phyloP scores from a whole-genome alignment of 2,888 invertebrate species.

The Ypsolopha scabrella region DNA sequence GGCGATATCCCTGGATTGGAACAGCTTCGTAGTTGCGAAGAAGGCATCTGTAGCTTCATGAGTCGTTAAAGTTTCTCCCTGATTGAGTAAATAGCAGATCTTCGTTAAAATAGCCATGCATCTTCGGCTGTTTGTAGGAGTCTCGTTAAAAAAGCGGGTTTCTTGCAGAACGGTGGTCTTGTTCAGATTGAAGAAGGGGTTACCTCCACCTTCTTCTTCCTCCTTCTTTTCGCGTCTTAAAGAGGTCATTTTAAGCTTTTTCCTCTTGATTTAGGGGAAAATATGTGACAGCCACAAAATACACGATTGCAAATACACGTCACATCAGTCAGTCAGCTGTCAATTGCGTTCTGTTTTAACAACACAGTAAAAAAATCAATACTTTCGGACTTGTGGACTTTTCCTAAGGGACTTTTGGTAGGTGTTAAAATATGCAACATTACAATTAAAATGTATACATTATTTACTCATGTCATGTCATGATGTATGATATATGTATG shows the following conservation, averaged over 20 bases:
- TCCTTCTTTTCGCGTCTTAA: slow-evolving; percentile 95
- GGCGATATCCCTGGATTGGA: slow-evolving; percentile 97
- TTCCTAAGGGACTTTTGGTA: too few species aligned
- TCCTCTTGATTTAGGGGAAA: slow-evolving; percentile 41
- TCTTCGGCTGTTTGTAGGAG: slow-evolving; percentile 96
- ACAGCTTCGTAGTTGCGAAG: slow-evolving; percentile 99
- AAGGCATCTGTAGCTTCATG: slow-evolving; percentile 99
- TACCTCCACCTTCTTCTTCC: slow-evolving; percentile 92
- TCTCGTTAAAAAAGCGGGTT: slow-evolving; percentile 97
- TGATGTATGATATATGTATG: too few species aligned
- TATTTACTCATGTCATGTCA: too few species aligned
- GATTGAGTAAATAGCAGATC: slow-evolving; percentile 94
- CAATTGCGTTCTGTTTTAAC: not conserved
- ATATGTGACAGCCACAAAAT: slow-evolving; percentile 50
- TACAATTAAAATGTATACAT: too few species aligned
- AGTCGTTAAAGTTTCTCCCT: slow-evolving; percentile 91
- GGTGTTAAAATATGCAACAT: too few species aligned
- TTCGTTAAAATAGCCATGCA: slow-evolving; percentile 96
- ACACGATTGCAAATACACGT: slow-evolving; percentile 41
- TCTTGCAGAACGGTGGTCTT: slow-evolving; percentile 98
- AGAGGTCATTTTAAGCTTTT: slow-evolving; percentile 74
- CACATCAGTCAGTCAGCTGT: slow-evolving; percentile 19
- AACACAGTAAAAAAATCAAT: too few species aligned
- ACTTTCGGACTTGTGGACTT: too few species aligned
- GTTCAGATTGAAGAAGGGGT: slow-evolving; percentile 93